Evolutionary conservation across 2,888 invertebrate genomes (phyloP).

Genomic region (Sarcophaga caerulescens): DNA sequence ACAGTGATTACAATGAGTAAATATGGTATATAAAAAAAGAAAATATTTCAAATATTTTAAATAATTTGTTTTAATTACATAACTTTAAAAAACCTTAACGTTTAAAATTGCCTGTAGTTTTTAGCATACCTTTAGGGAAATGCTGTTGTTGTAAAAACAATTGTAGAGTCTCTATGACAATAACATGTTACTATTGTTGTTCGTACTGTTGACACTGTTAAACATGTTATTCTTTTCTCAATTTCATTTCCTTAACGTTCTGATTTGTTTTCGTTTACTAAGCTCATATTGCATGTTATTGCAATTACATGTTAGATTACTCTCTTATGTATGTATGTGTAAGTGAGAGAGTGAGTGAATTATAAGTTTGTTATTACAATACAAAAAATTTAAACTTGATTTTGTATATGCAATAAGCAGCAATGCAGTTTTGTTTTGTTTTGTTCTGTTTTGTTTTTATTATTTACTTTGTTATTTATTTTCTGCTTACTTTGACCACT

Average conservation of each 20-base stretch:
- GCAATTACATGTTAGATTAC: slow-evolving; percentile 51
- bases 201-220: not conserved
- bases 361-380: slow-evolving; percentile 36
- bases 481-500: slow-evolving; percentile 66
- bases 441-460: not conserved
- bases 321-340: not conserved
- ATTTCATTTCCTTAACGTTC: slow-evolving; percentile 16
- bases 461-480: slow-evolving; percentile 30
- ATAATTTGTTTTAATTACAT: too few relatives aligned
- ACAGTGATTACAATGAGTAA: too few relatives aligned
- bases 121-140: too few relatives aligned
- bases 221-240: not conserved
- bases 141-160: slow-evolving; percentile 2
- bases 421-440: slow-evolving; percentile 21
- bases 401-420: slow-evolving; percentile 39
- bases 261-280: slow-evolving; percentile 17
- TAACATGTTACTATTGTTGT: slow-evolving; percentile 13
- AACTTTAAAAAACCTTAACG: too few relatives aligned
- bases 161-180: slow-evolving; percentile 29
- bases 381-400: slow-evolving; percentile 51
- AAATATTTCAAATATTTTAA: too few relatives aligned
- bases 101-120: too few relatives aligned
- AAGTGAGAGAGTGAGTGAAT: slow-evolving; percentile 17
- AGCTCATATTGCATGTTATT: slow-evolving; percentile 42
- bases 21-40: too few relatives aligned